Evolutionary conservation across 2,113 vertebrate species (phyloP), one percentile per base, ranked within the genome.

Genomic region (Cyprinodon tularosa): DNA sequence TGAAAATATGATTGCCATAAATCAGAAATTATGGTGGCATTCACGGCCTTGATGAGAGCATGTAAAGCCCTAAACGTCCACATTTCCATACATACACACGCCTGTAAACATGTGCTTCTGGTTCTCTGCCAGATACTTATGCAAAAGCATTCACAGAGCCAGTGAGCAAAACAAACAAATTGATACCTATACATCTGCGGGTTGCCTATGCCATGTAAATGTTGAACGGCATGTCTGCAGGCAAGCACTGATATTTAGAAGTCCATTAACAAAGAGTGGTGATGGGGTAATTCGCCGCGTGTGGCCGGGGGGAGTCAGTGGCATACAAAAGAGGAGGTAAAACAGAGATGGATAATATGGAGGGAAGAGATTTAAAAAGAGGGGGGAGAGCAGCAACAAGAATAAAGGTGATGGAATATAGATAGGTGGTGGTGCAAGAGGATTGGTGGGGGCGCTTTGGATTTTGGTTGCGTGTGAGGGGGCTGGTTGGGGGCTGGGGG

Each of bases 171-270:
- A 90, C 69, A 82, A 84, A 81, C 53, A 71, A 85, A 88, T 86
- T 84, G 29, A 91, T 88, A 77, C 80, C 69, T 70, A 29, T 53
- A 74, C 0, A 45, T 68, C 79, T 71, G 72, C 59, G 2, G 83
- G 80, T 79, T 74, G 86, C 90, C 84, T 59, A 70, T 81, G 66
- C 77, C 66, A 81, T 89, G 86, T 88, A 86, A 90, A 92, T 91
- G 90, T 91, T 90, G 87, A 84, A 87, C 82, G 77, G 86, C 82
- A 80, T 89, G 77, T 89, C 90, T 87, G 84, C 74, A 88, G 91
- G 90, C 90, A 72, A 83, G 53, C 72, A 74, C 72, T 93, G 92
- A 90, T 93, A 92, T 94, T 94, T 92, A 90, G 87, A 89, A 93
- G 93, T 91, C 85, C 88, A 93, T 93, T 93, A 93, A 91, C 84